Base-by-base conservation (phyloP, 2,113 vertebrate species). In the Hydropotes inermis region DNA sequence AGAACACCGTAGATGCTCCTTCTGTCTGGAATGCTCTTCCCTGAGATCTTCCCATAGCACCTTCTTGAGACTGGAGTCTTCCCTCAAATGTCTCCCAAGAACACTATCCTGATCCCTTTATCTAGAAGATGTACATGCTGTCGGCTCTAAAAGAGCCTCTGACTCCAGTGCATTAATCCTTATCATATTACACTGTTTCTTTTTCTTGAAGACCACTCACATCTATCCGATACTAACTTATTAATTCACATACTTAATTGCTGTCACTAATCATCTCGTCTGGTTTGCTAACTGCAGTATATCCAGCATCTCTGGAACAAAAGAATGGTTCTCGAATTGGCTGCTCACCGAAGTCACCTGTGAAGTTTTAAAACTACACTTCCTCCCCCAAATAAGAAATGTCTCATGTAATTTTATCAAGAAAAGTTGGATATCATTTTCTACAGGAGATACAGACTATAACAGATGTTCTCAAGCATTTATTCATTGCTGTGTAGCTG, bases 201-300 rank as follows among this genome's bases (percentile, higher is more conserved):
- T 57, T 43, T 2, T 15, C 27, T 30, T 70, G 57, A 96, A 84
- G 50, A 94, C 16, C 50, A 79, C 43, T 91, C 78, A 83, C 54
- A 76, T 76, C 54, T 93, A 61, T 16, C 17, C 60, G 6, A 60
- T 33, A 87, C 89, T 90, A 64, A 64, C 55, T 87, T 94, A 94
- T 76, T 95, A 87, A 82, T 94, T 76, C 76, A 76, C 19, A 61
- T 45, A 25, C 67, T 94, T 92, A 70, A 96, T 83, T 96, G 93
- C 58, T 95, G 36, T 67, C 39, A n/a, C 43, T 85, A 94, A 84
- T 64, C 89, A 94, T 84, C 39, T 83, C 45, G 0, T 79, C 78
- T 61, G 58, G 23, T 84, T 79, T 90, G 50, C 84, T 95, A 76
- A 76, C 36, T 86, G 7, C 7, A 92, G 1, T 81, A 57, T 83